Percentiles rank a stretch among this genome's conserved stretches.
Conservation (phyloP, 1,140 invertebrate species). For the Eulimnadia texana region DNA sequence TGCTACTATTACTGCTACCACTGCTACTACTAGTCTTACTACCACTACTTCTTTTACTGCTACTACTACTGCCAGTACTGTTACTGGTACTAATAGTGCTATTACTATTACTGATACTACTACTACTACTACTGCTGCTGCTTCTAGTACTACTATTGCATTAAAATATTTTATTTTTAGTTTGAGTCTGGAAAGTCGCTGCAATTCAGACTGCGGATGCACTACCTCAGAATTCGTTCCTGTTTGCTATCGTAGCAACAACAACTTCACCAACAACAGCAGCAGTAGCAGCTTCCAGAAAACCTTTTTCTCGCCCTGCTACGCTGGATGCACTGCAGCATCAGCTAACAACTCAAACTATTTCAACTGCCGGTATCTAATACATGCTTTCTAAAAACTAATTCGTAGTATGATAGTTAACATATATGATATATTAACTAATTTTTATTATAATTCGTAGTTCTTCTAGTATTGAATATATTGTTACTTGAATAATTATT, state of each 20-base stretch:
- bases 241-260: slow-evolving; percentile 17
- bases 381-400: not conserved
- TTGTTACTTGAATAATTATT: too few species aligned
- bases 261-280: slow-evolving; percentile 10
- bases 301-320: slow-evolving; percentile 21
- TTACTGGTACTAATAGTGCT: too few species aligned
- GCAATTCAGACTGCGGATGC: slow-evolving; percentile 18
- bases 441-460: too few species aligned
- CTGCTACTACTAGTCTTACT: too few species aligned
- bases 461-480: too few species aligned
- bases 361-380: not conserved
- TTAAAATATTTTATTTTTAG: slow-evolving; percentile 6
- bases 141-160: not conserved
- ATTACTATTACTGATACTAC: too few species aligned
- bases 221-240: slow-evolving; percentile 15
- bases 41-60: too few species aligned
- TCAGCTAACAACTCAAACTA: not conserved
- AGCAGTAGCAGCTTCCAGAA: too few species aligned
- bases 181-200: slow-evolving; percentile 14
- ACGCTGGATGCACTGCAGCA: slow-evolving; percentile 13
- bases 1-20: too few species aligned
- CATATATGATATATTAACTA: not conserved
- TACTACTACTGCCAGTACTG: too few species aligned
- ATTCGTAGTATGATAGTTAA: not conserved
- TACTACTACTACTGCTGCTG: too few species aligned